Evolutionary conservation across 2,113 vertebrate species (phyloP), one percentile per base, ranked within the genome.

Genomic region (Notiomystis cincta): DNA sequence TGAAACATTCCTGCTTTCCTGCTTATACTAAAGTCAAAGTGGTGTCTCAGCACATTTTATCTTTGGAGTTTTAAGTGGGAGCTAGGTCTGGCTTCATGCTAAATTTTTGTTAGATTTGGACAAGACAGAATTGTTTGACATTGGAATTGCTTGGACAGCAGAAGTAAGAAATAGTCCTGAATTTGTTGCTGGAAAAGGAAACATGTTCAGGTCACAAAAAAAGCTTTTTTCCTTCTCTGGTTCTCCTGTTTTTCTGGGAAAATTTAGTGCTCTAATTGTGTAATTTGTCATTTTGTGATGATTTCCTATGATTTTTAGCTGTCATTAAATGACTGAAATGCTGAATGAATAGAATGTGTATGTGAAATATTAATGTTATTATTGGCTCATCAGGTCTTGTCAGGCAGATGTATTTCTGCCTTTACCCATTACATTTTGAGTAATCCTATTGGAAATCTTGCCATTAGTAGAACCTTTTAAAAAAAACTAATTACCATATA

Each of bases 261-360:
- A 91, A 94, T 65, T 54, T 86, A 86, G 31, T 83, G 37, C 54
- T 81, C 60, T 83, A 81, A 45, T 77, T 92, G 28, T 89, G 57
- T 51, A 48, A 92, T 94, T 92, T 86, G 60, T 95, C 88, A 96
- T 83, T 93, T 83, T 92, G 51, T 90, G 90, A 72, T 96, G 47
- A 92, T 92, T 92, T 87, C 28, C 20, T 85, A 61, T 86, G 71
- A 91, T 86, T 93, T 97, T 94, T 65, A 73, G 70, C 50, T 94
- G 58, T 93, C 84, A 56, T 85, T 94, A 89, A 61, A 87, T 88
- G 14, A 61, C 62, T 91, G 73, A 77, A 70, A 88, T 91, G 47
- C 54, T 88, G 54, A 93, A 91, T 91, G 8, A 82, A 70, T 76
- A 80, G 54, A 86, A 94, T 37, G 16, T 78, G 44, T 88, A 80